These are phyloP conservation scores for Turritopsis rubra DNA, from an alignment of 30 jellyfish, hydroid and myxozoan species.

Conservation along the genomic window DNA sequence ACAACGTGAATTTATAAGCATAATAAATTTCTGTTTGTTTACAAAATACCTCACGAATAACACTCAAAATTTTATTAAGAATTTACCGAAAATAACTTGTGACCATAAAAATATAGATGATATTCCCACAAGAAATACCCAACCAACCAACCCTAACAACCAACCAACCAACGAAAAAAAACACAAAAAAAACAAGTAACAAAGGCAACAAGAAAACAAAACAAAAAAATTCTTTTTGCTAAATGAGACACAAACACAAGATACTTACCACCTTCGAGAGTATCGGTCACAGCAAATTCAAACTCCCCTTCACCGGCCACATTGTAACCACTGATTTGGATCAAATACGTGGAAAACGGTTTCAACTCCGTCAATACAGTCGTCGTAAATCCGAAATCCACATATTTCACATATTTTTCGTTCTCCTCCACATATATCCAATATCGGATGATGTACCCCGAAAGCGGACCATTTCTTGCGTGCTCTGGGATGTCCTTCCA, in stretches of 20 bases:
- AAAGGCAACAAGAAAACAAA: neutral
- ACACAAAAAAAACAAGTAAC: neutral
- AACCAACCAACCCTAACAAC: too few species aligned
- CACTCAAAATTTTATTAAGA: too few species aligned
- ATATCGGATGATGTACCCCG: conserved; percentile 18
- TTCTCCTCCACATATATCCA: neutral
- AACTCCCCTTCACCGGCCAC: conserved; percentile 3
- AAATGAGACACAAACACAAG: too few species aligned
- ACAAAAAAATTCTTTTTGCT: too few species aligned
- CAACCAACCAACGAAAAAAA: too few species aligned
- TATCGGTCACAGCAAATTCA: neutral
- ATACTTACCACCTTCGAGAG: conserved; percentile 23
- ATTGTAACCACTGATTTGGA: conserved; percentile 7
- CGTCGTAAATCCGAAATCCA: neutral
- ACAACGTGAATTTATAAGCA: too few species aligned
- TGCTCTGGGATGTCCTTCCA: conserved; percentile 17
- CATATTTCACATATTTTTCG: neutral
- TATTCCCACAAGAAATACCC: too few species aligned
- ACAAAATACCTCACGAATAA: too few species aligned
- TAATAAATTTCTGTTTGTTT: too few species aligned
- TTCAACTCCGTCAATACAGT: conserved; percentile 1
- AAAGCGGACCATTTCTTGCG: neutral
- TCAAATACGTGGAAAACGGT: conserved; percentile 9
- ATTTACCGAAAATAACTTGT: too few species aligned
- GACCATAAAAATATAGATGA: too few species aligned